Evolutionary conservation across 2,113 vertebrate species (phyloP).

Genomic region (Dromaius novaehollandiae): DNA sequence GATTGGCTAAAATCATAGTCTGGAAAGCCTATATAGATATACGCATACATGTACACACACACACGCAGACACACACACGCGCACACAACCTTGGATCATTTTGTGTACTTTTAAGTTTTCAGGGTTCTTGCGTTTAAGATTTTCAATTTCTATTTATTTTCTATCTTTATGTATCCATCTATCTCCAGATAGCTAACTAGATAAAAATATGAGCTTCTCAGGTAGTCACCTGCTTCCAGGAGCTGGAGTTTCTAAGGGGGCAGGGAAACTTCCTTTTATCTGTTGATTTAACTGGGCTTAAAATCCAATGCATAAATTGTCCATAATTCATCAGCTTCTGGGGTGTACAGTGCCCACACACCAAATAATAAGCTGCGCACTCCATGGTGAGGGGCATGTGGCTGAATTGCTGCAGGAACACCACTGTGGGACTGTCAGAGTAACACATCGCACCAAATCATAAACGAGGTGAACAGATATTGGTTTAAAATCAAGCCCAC

Average conservation of each 20-base stretch:
- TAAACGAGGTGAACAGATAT: background rate
- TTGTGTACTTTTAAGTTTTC: background rate
- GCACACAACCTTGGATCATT: background rate
- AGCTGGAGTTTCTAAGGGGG: background rate
- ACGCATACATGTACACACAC: background rate
- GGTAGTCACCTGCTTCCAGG: background rate
- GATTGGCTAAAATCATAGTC: background rate
- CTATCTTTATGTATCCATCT: background rate
- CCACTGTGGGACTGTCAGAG: background rate
- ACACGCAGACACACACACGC: background rate
- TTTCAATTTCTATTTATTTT: background rate
- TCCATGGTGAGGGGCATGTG: background rate
- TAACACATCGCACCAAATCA: slow-evolving; percentile 8
- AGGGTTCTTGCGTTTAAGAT: background rate
- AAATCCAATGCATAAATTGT: slow-evolving; percentile 66
- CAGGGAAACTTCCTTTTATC: background rate
- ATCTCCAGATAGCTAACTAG: background rate
- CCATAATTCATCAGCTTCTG: slow-evolving; percentile 33
- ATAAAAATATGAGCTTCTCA: background rate
- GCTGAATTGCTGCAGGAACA: background rate
- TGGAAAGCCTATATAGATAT: background rate
- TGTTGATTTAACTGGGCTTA: slow-evolving; percentile 43
- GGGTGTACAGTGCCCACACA: background rate
- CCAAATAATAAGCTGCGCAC: slow-evolving; percentile 30
- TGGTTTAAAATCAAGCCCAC: slow-evolving; percentile 34